A percentile compares a stretch with the other conserved stretches of the same genome.
Conservation (phyloP, 35 echinoderm and acorn worm genomes). For the Amphiura filiformis region DNA sequence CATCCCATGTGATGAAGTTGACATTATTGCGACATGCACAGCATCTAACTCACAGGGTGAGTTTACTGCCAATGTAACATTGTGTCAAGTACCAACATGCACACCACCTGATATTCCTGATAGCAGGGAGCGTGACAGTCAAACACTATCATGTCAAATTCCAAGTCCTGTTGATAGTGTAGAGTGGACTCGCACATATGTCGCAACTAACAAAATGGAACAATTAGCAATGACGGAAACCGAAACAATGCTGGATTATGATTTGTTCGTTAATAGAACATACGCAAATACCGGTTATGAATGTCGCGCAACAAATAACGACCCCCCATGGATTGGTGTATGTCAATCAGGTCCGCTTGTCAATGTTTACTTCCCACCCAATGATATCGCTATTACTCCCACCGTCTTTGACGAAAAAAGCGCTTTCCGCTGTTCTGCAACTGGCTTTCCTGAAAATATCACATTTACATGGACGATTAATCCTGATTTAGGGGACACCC, state of each 20-base stretch:
- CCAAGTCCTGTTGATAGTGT: too few species aligned
- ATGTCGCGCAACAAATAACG: not conserved
- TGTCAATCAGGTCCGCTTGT: not conserved
- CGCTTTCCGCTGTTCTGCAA: not conserved
- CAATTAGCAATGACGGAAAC: too few species aligned
- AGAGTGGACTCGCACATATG: too few species aligned
- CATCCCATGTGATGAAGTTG: not conserved
- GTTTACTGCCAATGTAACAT: not conserved
- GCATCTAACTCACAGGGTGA: not conserved
- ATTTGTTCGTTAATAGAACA: not conserved
- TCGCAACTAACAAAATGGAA: too few species aligned
- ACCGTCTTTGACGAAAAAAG: not conserved
- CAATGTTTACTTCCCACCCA: not conserved
- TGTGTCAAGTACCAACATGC: slow-evolving; percentile 15
- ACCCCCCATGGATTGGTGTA: not conserved
- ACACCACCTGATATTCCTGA: not conserved
- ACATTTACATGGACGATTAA: slow-evolving; percentile 15
- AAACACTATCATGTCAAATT: not conserved
- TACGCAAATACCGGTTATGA: not conserved
- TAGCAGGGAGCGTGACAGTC: not conserved
- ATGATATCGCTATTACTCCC: not conserved
- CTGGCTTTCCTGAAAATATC: not conserved
- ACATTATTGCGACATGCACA: slow-evolving; percentile 11
- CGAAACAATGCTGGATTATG: too few species aligned
- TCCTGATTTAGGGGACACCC: not conserved